Conservation (phyloP, 1,140 invertebrate genomes). For the Drosophila arawakana region DNA sequence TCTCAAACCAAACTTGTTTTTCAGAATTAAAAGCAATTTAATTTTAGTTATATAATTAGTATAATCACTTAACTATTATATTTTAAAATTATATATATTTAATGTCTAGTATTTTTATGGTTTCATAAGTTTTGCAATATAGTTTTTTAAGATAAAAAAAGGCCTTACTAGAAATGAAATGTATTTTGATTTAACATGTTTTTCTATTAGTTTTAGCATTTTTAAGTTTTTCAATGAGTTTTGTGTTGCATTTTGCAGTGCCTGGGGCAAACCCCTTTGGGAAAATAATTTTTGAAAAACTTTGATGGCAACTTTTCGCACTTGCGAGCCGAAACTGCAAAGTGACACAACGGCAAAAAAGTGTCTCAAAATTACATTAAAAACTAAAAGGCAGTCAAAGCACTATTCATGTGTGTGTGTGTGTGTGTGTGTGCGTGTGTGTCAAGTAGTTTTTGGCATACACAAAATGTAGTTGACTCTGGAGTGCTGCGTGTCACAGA, state of each 20-base stretch:
- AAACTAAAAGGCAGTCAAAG: constrained; percentile 67
- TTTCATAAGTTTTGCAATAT: no score
- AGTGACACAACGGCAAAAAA: constrained; percentile 72
- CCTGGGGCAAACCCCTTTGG: constrained; percentile 6
- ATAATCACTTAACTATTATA: no score
- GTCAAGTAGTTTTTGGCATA: constrained; percentile 71
- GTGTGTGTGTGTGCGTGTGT: constrained; percentile 28
- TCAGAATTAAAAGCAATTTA: no score
- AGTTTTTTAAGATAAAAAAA: no score
- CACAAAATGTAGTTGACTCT: constrained; percentile 69
- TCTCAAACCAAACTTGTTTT: no score
- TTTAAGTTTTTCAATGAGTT: constrained; percentile 18
- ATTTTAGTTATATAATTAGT: no score
- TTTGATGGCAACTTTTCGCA: constrained; percentile 45
- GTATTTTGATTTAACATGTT: not conserved
- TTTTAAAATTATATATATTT: no score
- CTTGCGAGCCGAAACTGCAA: constrained; percentile 41
- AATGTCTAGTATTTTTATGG: no score
- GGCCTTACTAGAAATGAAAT: no score
- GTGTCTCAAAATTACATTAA: constrained; percentile 74
- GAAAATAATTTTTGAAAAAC: constrained; percentile 37
- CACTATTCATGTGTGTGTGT: constrained; percentile 41
- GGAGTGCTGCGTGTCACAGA: constrained; percentile 74
- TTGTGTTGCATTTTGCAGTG: constrained; percentile 3
- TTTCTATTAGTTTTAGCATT: not conserved